Evolutionary conservation across 2,113 vertebrate species (phyloP), one percentile per base, ranked within the genome.

Genomic region (Ameiurus melas): DNA sequence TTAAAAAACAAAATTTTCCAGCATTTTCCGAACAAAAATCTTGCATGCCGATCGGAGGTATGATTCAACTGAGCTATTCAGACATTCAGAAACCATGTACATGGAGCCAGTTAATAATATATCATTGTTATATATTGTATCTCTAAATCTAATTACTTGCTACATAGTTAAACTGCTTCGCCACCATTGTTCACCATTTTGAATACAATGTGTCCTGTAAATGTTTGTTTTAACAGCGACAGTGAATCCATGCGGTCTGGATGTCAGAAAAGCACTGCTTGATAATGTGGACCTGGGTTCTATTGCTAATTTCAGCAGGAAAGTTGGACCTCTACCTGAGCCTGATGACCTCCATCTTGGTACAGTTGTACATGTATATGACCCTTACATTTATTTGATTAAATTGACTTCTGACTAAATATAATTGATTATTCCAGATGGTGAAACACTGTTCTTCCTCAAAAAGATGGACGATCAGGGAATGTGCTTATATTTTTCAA

Each of bases 311-410:
- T 94, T 96, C 86, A 92, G 92, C 78, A 2, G 90, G 66, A 94
- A 95, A 90, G 5, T 92, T 5, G 92, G 92, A 7, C 43, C 87
- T 81, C 88, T 97, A 90, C 96, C 97, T 70, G 81, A 73, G 2
- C 27, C 95, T 62, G 57, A 68, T 57, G 89, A 88, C 47, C 70
- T 92, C 22, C 27, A 68, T 19, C 57, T 91, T 53, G 92, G 92
- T 92, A 90, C 30, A 1, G 4, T n/a, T 17, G 58, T 33, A 58
- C 27, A 85, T 33, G 0, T 36, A 16, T 12, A 68, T 85, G 0
- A 22, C 0, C 4, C 3, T 62, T 83, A 6, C 27, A 47, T 36
- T 55, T 47, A 25, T 75, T 75, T 68, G 43, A 27, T 55, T 55
- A 66, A 51, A 30, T 57, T 66, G 14, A 66, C 22, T 43, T 47